A percentile compares a stretch with the other conserved stretches of the same genome.
These are phyloP conservation scores for Ips typographus DNA, from an alignment of 1,140 invertebrate species.

Conservation along the genomic window DNA sequence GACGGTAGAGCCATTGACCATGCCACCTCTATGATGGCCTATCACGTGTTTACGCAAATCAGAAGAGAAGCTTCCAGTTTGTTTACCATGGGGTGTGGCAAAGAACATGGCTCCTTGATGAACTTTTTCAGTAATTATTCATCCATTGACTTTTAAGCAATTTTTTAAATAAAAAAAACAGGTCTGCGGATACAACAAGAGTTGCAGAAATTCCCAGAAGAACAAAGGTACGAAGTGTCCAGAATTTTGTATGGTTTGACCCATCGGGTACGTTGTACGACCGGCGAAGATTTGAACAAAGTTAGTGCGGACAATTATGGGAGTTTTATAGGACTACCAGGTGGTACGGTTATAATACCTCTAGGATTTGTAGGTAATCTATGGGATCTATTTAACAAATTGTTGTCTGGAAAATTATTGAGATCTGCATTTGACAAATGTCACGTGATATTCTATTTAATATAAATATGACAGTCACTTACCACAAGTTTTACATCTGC, in stretches of 20 bases:
- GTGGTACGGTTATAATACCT: slow-evolving; percentile 64
- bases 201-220: slow-evolving; percentile 66
- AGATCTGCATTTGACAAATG: not conserved
- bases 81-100: slow-evolving; percentile 60
- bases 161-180: slow-evolving; percentile 12
- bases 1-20: slow-evolving; percentile 65
- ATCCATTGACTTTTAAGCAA: not conserved
- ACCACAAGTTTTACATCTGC: slow-evolving; percentile 36
- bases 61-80: slow-evolving; percentile 63
- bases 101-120: slow-evolving; percentile 60
- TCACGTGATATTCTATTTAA: not conserved
- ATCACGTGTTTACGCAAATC: slow-evolving; percentile 64
- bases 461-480: not conserved
- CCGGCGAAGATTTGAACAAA: slow-evolving; percentile 65
- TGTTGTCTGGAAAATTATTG: not conserved
- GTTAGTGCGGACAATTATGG: slow-evolving; percentile 69
- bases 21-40: slow-evolving; percentile 62
- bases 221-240: slow-evolving; percentile 65
- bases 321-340: slow-evolving; percentile 65
- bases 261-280: slow-evolving; percentile 58
- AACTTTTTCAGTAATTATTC: slow-evolving; percentile 58
- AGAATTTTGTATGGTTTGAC: slow-evolving; percentile 66
- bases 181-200: slow-evolving; percentile 66
- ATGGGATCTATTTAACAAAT: not conserved
- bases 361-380: slow-evolving; percentile 52